A percentile compares a stretch with the other conserved stretches of the same genome.
These are phyloP conservation scores for Lucilia sericata DNA, from an alignment of 1,140 invertebrate genomes.

Conservation along the genomic window DNA sequence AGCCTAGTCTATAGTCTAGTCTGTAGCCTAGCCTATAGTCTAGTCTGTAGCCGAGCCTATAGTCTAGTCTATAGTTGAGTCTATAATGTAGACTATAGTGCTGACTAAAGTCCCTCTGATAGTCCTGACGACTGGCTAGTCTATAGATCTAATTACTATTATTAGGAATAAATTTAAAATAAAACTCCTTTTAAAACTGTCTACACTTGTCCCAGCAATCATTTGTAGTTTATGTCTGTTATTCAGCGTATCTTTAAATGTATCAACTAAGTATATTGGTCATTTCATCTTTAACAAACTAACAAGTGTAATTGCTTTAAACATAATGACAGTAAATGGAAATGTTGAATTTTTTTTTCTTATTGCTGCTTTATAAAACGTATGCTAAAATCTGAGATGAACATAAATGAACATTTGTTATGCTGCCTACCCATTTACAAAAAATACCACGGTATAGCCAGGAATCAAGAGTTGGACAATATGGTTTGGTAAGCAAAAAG, in stretches of 20 bases:
- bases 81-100: no score
- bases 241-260: constrained; percentile 16
- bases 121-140: no score
- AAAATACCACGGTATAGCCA: not conserved
- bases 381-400: constrained; percentile 41
- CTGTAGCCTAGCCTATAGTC: no score
- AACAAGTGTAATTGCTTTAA: constrained; percentile 39
- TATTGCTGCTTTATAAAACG: not conserved
- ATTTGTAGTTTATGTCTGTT: not conserved
- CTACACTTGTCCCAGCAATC: not conserved
- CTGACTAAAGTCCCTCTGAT: no score
- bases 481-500: not conserved
- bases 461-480: not conserved
- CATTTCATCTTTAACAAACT: constrained; percentile 35
- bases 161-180: no score
- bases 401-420: constrained; percentile 39
- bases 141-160: no score
- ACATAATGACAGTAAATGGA: constrained; percentile 43
- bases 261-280: constrained; percentile 14
- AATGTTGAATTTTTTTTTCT: constrained; percentile 15
- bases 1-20: no score
- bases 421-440: constrained; percentile 20
- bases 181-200: not conserved
- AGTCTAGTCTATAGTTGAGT: no score
- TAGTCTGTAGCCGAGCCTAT: no score